Base-by-base conservation (phyloP, 1,140 invertebrate genomes). In the Drosophila nebulosa region DNA sequence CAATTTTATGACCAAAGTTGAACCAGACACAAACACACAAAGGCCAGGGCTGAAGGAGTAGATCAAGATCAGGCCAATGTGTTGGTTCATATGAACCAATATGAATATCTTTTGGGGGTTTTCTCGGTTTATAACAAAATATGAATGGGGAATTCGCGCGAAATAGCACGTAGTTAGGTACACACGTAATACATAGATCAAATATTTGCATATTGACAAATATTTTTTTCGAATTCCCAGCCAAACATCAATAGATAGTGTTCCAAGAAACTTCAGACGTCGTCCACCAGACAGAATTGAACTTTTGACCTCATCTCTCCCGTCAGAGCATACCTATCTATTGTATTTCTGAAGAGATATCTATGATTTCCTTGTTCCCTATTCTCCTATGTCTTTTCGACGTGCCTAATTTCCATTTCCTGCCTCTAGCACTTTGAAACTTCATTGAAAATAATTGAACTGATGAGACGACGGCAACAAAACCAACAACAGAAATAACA, bases 31-130 rank as follows among this genome's bases (percentile, higher is more conserved):
- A 39, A 12, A 14, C 51, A 42, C 24, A 16, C 59, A 73, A 80
- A 76, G 79, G 79, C 80, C 79, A 85, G 72, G 79, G 76, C 69
- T 79, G 51, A 66, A 74, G 66, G 58, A 70, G 60, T 80, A 68
- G 65, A 74, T 84, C 80, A 86, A 84, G 78, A 74, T 79, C 74
- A 78, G 36, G 53, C 30, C 27, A 53, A 56, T 22, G n/a, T 55
- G n/a, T 32, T 10, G 30, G 30, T 32, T 32, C 30, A 32, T 32
- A 12, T 26, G 42, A 68, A 18, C 56, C 16, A 30, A 56, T 52
- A n/a, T 12, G 26, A n/a, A 10, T 14, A 24, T 59, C 35, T 27
- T 58, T 61, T 18, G 3, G 35, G 52, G 52, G n/a, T 27, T 55
- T 55, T 10, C 26, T 14, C 22, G 35, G 27, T 26, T 10, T 27